These are phyloP conservation scores for Molossus alvarezi DNA, from an alignment of 2,797 vertebrate genomes.

Conservation along the genomic window DNA sequence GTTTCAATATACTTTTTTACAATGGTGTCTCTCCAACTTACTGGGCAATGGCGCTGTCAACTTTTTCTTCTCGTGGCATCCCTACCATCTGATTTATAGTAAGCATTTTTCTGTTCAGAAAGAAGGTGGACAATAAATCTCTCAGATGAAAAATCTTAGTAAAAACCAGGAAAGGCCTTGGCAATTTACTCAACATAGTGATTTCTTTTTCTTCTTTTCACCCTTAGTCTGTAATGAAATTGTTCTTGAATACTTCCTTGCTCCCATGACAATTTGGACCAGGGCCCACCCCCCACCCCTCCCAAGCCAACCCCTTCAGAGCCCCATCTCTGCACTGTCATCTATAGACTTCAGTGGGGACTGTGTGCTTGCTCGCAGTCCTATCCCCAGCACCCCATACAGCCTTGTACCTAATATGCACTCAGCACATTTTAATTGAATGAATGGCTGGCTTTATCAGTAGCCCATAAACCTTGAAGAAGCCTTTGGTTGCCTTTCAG, in stretches of 20 bases:
- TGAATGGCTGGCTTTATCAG: background rate
- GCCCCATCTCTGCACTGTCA: background rate
- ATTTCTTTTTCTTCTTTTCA: slow-evolving; percentile 29
- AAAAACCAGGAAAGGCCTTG: background rate
- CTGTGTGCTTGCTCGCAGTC: background rate
- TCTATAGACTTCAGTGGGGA: background rate
- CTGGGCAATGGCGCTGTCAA: background rate
- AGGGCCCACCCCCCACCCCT: background rate
- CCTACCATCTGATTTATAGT: background rate
- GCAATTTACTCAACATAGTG: background rate
- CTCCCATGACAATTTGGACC: background rate
- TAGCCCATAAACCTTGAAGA: background rate
- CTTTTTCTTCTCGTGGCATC: background rate
- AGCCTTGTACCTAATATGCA: background rate
- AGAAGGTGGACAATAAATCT: background rate
- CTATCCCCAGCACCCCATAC: background rate
- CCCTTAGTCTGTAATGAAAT: slow-evolving; percentile 33
- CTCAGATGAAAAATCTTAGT: background rate
- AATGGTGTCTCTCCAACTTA: background rate
- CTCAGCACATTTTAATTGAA: background rate
- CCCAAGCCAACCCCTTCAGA: background rate
- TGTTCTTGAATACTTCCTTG: slow-evolving; percentile 22
- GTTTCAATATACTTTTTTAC: background rate
- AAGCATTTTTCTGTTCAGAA: slow-evolving; percentile 34
- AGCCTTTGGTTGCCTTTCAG: background rate